Evolutionary conservation across 2,888 invertebrate genomes (phyloP).

Genomic region (Drosophila monieri): DNA sequence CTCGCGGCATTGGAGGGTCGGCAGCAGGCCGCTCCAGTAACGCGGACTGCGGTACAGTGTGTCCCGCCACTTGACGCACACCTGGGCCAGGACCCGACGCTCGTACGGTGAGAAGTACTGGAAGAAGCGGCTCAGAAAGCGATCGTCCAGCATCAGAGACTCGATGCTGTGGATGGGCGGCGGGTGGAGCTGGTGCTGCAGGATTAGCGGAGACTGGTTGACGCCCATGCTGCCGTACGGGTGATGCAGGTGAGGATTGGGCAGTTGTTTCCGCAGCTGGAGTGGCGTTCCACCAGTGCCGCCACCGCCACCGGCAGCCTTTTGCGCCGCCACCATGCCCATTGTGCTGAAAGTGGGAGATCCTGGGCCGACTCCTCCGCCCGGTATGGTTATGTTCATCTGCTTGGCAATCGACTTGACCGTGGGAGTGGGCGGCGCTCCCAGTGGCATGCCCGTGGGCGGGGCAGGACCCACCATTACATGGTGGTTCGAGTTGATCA

Average conservation of each 20-base stretch:
- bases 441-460: slow-evolving; percentile 70
- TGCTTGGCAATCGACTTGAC: slow-evolving; percentile 82
- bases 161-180: slow-evolving; percentile 88
- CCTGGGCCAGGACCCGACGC: slow-evolving; percentile 91
- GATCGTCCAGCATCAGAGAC: slow-evolving; percentile 92
- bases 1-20: slow-evolving; percentile 94
- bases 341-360: slow-evolving; percentile 81
- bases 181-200: slow-evolving; percentile 81
- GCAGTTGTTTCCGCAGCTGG: slow-evolving; percentile 82
- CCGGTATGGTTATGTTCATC: slow-evolving; percentile 80
- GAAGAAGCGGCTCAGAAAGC: slow-evolving; percentile 93
- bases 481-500: slow-evolving; percentile 79
- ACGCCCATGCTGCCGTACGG: slow-evolving; percentile 66
- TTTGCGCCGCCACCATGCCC: slow-evolving; percentile 80
- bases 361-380: slow-evolving; percentile 37
- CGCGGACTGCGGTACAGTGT: slow-evolving; percentile 93
- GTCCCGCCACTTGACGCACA: slow-evolving; percentile 95
- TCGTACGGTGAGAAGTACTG: slow-evolving; percentile 92
- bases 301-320: slow-evolving; percentile 57
- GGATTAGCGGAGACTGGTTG: slow-evolving; percentile 70
- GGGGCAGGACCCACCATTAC: slow-evolving; percentile 62
- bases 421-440: slow-evolving; percentile 80
- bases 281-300: slow-evolving; percentile 78
- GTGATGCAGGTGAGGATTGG: slow-evolving; percentile 83
- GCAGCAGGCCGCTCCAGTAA: slow-evolving; percentile 94